Conservation (phyloP, 2,797 vertebrate species). For the Rhabdophis nuchalis region DNA sequence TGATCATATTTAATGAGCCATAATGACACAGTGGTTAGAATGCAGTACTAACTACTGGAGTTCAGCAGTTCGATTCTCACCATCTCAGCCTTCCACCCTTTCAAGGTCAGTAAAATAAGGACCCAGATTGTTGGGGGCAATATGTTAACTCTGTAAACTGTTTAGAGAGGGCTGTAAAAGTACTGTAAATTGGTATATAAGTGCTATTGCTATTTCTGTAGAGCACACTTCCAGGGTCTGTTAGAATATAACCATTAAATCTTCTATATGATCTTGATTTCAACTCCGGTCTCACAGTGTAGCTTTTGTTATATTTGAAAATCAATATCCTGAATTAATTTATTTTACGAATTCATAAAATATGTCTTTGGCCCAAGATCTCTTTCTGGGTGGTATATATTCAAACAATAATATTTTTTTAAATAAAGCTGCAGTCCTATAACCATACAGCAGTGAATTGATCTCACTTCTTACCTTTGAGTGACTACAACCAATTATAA, state of each 20-base stretch:
- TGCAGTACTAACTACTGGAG: background rate
- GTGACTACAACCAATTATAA: background rate
- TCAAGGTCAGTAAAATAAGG: background rate
- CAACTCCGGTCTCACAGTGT: background rate
- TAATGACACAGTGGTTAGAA: background rate
- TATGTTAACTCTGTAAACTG: no score
- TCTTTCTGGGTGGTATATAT: background rate
- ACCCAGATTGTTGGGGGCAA: background rate
- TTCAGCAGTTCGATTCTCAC: background rate
- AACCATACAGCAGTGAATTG: background rate
- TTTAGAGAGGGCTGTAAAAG: background rate
- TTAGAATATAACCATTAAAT: background rate
- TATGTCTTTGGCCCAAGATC: background rate
- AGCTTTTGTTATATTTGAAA: background rate
- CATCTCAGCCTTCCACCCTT: background rate
- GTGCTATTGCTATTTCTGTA: background rate
- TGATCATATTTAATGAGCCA: background rate
- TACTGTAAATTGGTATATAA: background rate
- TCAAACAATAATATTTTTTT: background rate
- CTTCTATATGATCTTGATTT: background rate
- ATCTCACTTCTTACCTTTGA: background rate
- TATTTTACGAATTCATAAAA: background rate
- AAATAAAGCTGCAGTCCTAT: background rate
- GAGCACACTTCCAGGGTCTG: background rate
- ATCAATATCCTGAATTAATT: background rate